Conservation (phyloP, 2,888 invertebrate species). For the Pseudanteris insignis region DNA sequence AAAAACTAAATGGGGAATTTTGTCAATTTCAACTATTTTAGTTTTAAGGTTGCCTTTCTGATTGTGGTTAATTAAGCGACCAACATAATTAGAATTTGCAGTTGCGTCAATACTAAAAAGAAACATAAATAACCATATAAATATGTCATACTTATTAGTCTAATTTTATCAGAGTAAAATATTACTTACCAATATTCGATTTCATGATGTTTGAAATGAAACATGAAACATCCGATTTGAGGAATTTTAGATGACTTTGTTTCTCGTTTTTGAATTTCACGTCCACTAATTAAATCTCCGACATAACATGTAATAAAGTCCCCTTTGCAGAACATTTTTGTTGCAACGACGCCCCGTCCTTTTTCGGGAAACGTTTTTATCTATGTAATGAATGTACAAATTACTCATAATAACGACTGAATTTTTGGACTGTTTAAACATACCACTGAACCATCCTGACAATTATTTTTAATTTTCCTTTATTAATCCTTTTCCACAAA, state of each 20-base stretch:
- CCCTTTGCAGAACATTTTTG: not conserved
- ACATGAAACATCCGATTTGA: not conserved
- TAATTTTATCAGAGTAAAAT: not conserved
- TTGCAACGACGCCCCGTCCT: not conserved
- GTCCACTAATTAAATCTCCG: not conserved
- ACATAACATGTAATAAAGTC: conserved; percentile 1
- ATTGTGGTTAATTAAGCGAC: conserved; percentile 5
- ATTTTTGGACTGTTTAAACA: no score
- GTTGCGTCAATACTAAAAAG: conserved; percentile 9
- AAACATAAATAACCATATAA: not conserved
- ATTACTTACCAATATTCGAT: not conserved
- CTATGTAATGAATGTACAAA: no score
- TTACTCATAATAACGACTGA: no score
- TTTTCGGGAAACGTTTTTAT: not conserved
- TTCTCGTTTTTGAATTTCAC: not conserved
- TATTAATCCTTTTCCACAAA: no score
- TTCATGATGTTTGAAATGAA: not conserved
- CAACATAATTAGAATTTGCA: not conserved
- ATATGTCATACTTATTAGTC: no score
- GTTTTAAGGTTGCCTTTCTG: conserved; percentile 1
- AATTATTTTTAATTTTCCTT: no score
- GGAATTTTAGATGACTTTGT: not conserved
- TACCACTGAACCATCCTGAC: no score
- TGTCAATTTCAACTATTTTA: conserved; percentile 1
- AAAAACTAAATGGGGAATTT: not conserved